Conservation (phyloP, 1,140 invertebrate species). For the Drosophila burlai region DNA sequence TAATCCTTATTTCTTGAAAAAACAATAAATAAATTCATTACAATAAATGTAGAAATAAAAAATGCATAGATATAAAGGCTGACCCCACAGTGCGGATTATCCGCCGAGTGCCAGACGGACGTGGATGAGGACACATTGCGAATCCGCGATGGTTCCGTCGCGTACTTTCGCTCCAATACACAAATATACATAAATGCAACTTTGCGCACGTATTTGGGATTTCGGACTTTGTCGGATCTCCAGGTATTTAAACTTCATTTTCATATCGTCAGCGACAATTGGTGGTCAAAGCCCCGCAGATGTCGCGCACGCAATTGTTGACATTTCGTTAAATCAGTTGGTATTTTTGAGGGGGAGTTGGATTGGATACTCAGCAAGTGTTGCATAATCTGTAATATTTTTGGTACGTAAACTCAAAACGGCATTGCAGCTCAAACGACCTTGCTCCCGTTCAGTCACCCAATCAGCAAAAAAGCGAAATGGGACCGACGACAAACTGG, state of each 20-base stretch:
- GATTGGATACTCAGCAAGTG: background rate
- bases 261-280: constrained; percentile 59
- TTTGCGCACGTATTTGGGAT: constrained; percentile 77
- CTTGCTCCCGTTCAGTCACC: constrained; percentile 73
- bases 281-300: constrained; percentile 39
- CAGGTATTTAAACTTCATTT: constrained; percentile 74
- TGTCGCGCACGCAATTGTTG: constrained; percentile 21
- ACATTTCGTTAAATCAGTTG: constrained; percentile 52
- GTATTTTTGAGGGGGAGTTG: constrained; percentile 14
- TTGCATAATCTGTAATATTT: constrained; percentile 71
- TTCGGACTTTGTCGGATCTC: constrained; percentile 48
- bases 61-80: background rate
- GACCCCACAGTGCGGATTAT: constrained; percentile 41
- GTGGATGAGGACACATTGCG: constrained; percentile 19
- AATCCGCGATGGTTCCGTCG: constrained; percentile 30
- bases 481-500: constrained; percentile 45
- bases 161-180: constrained; percentile 53
- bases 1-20: background rate
- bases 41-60: background rate
- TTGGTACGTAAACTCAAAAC: constrained; percentile 47
- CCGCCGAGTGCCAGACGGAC: constrained; percentile 31
- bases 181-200: constrained; percentile 67
- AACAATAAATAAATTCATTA: background rate
- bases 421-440: constrained; percentile 54
- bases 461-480: constrained; percentile 21